These are phyloP conservation scores for Sarotherodon lohbergeri DNA, from an alignment of 2,113 vertebrate species.

Conservation along the genomic window DNA sequence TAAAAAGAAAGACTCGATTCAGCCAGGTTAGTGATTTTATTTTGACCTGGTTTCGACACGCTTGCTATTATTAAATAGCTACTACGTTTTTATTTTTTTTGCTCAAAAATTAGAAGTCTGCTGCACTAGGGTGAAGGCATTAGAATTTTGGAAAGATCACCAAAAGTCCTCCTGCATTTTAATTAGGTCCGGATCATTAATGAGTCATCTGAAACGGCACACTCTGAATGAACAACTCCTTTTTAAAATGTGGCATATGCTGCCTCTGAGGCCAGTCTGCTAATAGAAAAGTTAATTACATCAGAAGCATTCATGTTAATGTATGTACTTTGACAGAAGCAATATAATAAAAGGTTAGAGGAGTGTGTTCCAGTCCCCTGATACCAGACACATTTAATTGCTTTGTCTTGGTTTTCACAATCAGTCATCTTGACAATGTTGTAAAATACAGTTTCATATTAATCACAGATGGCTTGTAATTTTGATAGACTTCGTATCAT, in stretches of 20 bases:
- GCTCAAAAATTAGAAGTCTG: not conserved
- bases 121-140: not conserved
- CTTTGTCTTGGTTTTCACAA: slow-evolving; percentile 46
- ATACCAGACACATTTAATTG: slow-evolving; percentile 66
- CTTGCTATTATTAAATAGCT: not conserved
- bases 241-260: slow-evolving; percentile 46
- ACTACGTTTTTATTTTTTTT: not conserved
- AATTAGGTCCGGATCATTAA: slow-evolving; percentile 61
- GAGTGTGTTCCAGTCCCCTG: slow-evolving; percentile 56
- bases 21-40: not conserved
- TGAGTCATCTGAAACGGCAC: slow-evolving; percentile 45
- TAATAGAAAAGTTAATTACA: slow-evolving; percentile 76
- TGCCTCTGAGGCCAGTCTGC: slow-evolving; percentile 62
- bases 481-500: not conserved
- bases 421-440: slow-evolving; percentile 49
- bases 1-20: not conserved
- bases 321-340: slow-evolving; percentile 69
- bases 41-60: not conserved
- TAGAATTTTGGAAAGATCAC: slow-evolving; percentile 24
- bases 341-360: slow-evolving; percentile 67
- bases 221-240: slow-evolving; percentile 52
- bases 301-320: slow-evolving; percentile 67
- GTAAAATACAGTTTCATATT: slow-evolving; percentile 39
- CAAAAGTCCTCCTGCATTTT: slow-evolving; percentile 40
- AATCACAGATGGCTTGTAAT: not conserved